Percentiles rank a stretch among this genome's conserved stretches.
These are phyloP conservation scores for Sipunculus nudus DNA, from an alignment of 2,888 invertebrate species.

Conservation along the genomic window DNA sequence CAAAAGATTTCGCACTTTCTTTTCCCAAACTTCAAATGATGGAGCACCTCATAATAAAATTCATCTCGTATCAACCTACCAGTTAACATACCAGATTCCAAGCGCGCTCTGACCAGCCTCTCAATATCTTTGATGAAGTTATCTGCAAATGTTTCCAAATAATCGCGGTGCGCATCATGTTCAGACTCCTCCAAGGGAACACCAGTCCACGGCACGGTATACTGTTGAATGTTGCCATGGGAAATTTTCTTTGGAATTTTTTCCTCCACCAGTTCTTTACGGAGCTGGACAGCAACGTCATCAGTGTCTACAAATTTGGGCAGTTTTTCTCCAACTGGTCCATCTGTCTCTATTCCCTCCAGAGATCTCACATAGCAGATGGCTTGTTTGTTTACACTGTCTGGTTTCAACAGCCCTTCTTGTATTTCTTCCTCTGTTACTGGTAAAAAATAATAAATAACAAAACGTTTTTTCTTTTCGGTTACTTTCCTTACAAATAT, in stretches of 20 bases:
- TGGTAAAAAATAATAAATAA: too few relatives aligned
- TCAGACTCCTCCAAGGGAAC: constrained; percentile 21
- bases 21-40: constrained; percentile 31
- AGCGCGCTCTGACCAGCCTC: too few relatives aligned
- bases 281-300: constrained; percentile 5
- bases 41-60: constrained; percentile 32
- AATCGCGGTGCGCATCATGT: constrained; percentile 17
- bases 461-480: too few relatives aligned
- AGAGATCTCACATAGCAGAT: constrained; percentile 23
- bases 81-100: too few relatives aligned
- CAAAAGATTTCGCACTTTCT: constrained; percentile 34
- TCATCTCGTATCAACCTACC: too few relatives aligned
- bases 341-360: constrained; percentile 2
- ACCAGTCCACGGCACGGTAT: constrained; percentile 22
- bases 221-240: constrained; percentile 8
- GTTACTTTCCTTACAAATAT: too few relatives aligned
- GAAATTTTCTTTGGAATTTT: constrained; percentile 11
- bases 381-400: neutral
- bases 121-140: constrained; percentile 29
- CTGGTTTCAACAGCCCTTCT: constrained; percentile 17
- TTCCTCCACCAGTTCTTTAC: constrained; percentile 7
- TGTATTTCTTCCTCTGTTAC: constrained; percentile 32
- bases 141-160: constrained; percentile 24
- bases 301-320: constrained; percentile 17
- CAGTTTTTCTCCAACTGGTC: neutral